These are phyloP conservation scores for Zaprionus camerounensis DNA, from an alignment of 1,140 invertebrate species.

Conservation along the genomic window DNA sequence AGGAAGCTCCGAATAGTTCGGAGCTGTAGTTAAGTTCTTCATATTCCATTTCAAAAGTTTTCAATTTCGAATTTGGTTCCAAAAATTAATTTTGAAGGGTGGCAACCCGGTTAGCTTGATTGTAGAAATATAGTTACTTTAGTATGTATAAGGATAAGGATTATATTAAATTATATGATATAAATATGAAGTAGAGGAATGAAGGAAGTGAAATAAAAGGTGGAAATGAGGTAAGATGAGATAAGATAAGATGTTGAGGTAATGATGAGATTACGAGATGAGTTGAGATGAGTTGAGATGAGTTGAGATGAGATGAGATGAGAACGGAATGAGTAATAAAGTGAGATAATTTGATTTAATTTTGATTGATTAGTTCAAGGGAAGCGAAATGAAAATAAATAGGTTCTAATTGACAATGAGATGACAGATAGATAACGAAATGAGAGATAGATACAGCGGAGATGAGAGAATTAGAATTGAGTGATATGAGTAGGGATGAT, in stretches of 20 bases:
- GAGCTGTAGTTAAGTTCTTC: not conserved
- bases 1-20: not conserved
- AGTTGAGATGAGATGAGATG: not conserved
- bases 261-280: no score
- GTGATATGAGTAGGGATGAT: not conserved
- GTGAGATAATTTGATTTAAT: not conserved
- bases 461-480: not conserved
- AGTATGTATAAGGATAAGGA: not conserved
- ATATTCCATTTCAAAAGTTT: conserved; percentile 8
- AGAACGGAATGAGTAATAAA: not conserved
- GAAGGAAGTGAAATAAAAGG: not conserved
- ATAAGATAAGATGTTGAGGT: not conserved
- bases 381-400: not conserved
- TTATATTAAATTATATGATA: not conserved
- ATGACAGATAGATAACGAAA: not conserved
- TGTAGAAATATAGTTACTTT: no score
- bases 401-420: not conserved
- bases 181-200: not conserved
- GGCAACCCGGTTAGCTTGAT: not conserved
- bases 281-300: not conserved
- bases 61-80: conserved; percentile 1
- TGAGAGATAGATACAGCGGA: not conserved
- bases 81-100: conserved; percentile 15
- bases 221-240: not conserved
- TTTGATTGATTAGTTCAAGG: not conserved